Conservation (phyloP, 2,113 vertebrate species). For the Leiothrix lutea region DNA sequence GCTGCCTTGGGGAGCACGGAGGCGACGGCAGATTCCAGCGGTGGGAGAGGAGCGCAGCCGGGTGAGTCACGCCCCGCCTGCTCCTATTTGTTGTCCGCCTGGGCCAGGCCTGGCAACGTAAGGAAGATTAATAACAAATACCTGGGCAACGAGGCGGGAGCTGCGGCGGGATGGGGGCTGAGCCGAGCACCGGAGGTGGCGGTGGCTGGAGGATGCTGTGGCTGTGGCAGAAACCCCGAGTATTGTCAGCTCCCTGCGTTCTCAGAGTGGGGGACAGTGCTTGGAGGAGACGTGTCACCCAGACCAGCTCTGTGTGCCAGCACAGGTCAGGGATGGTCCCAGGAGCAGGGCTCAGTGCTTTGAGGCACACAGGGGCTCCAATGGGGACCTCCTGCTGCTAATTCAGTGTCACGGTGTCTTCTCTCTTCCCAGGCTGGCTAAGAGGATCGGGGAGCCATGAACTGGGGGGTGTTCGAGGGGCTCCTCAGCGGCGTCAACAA, state of each 20-base stretch:
- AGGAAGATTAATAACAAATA: not conserved
- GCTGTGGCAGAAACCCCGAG: rapidly evolving
- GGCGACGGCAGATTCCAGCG: not conserved
- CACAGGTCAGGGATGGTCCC: not conserved
- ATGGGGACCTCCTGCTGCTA: rapidly evolving
- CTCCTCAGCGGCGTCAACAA: constrained; percentile 91
- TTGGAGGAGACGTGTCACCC: rapidly evolving
- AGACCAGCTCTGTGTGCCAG: rapidly evolving
- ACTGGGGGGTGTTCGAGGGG: constrained; percentile 87
- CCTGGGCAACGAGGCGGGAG: not conserved
- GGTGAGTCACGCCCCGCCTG: not conserved
- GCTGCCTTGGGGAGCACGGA: not conserved
- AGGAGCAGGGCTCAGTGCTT: rapidly evolving
- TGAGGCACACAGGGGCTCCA: rapidly evolving
- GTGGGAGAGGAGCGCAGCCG: not conserved
- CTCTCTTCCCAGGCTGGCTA: not conserved
- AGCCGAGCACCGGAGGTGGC: rapidly evolving
- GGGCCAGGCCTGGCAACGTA: not conserved
- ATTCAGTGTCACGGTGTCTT: rapidly evolving
- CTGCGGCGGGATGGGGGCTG: not conserved
- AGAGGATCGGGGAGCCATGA: constrained; percentile 73
- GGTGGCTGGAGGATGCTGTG: not conserved
- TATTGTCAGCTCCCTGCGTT: rapidly evolving
- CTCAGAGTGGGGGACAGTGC: rapidly evolving
- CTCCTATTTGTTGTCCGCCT: not conserved